Percentiles rank a stretch among this genome's conserved stretches.
Conservation (phyloP, 2,888 invertebrate species). For the Netelia inedita region DNA sequence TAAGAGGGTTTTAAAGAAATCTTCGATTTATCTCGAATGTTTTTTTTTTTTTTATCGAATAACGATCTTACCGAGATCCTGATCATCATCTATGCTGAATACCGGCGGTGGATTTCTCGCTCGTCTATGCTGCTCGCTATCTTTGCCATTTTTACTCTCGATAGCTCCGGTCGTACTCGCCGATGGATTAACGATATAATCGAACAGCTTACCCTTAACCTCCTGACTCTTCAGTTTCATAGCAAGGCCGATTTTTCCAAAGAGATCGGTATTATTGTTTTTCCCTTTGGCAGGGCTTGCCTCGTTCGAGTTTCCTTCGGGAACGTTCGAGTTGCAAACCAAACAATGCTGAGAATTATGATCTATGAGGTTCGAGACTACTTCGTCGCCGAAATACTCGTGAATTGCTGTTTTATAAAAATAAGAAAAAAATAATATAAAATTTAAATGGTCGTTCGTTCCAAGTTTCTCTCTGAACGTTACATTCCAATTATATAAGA, state of each 20-base stretch:
- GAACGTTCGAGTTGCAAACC: conserved; percentile 89
- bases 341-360: conserved; percentile 93
- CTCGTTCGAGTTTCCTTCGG: conserved; percentile 83
- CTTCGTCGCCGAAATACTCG: conserved; percentile 93
- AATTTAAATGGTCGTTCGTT: not conserved
- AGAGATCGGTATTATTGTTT: conserved; percentile 87
- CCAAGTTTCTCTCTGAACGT: too few species aligned
- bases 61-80: conserved; percentile 86
- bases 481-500: not conserved
- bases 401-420: conserved; percentile 88
- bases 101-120: conserved; percentile 96
- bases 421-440: conserved; percentile 34
- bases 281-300: conserved; percentile 80
- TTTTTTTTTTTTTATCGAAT: conserved; percentile 2
- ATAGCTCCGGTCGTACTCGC: conserved; percentile 87
- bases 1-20: not conserved
- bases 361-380: conserved; percentile 93
- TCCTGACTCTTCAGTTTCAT: conserved; percentile 96
- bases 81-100: conserved; percentile 97
- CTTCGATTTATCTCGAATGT: not conserved
- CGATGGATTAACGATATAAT: conserved; percentile 96
- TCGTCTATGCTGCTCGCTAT: conserved; percentile 89
- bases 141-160: conserved; percentile 93
- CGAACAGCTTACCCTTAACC: conserved; percentile 95
- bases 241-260: conserved; percentile 93